These are phyloP conservation scores for Liasis olivaceus DNA, from an alignment of 2,797 vertebrate genomes.

Conservation along the genomic window DNA sequence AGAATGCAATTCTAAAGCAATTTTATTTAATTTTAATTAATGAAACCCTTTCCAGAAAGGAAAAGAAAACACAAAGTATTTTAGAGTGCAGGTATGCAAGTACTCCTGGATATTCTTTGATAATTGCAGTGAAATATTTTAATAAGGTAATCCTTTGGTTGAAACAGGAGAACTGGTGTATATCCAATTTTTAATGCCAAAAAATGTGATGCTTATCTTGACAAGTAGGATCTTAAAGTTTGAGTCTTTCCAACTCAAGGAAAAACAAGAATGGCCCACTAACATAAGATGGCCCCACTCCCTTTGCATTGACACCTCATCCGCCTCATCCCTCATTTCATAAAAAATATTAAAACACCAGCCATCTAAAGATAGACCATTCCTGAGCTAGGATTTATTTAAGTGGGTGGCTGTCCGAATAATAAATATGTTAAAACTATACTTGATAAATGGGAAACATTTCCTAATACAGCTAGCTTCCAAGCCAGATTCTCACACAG, in stretches of 20 bases:
- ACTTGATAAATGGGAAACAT: slow-evolving; percentile 13
- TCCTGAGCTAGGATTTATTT: neutral
- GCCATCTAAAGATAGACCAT: neutral
- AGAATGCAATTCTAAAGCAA: neutral
- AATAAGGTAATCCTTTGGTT: neutral
- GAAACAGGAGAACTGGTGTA: neutral
- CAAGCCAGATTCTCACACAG: neutral
- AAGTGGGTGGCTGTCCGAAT: neutral
- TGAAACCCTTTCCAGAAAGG: neutral
- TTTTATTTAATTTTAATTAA: neutral
- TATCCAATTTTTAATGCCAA: neutral
- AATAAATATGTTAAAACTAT: neutral
- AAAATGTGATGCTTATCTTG: neutral
- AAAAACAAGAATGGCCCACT: neutral
- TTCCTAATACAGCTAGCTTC: neutral
- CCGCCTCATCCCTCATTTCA: neutral
- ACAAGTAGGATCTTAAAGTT: neutral
- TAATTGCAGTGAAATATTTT: neutral
- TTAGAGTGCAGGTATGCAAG: neutral
- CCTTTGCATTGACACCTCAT: neutral
- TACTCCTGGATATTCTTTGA: neutral
- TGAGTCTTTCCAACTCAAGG: neutral
- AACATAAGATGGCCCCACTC: neutral
- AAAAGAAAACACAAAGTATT: neutral
- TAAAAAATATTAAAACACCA: neutral